Evolutionary conservation across 2,113 vertebrate genomes (phyloP), one percentile per base, ranked within the genome.

Genomic region (Myocastor coypus): DNA sequence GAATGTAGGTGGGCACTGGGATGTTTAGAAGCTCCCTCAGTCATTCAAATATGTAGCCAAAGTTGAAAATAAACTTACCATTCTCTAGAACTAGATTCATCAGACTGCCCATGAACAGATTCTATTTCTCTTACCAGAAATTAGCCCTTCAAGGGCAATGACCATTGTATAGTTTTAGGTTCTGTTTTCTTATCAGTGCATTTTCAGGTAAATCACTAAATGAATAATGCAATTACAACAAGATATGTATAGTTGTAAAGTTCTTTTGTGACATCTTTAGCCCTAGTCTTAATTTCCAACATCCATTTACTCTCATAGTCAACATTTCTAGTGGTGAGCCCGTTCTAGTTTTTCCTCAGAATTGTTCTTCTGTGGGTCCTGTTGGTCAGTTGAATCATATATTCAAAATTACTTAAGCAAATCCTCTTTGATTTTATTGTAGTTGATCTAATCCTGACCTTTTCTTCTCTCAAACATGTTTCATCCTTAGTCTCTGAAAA

Each of bases 111-210:
- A 9, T 20, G 66, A 30, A 34, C 34, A 24, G 52, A 95, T 78
- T 94, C 50, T 28, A 30, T 52, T 91, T 96, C n/a, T 90, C n/a
- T 75, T 89, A 81, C n/a, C 57, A 86, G 46, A 75, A 57, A 19
- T n/a, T 17, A 86, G 59, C 75, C 37, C 24, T 5, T 61, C 28
- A 82, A 89, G 8, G 61, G 30, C 22, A 83, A 71, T 16, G 57
- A 40, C 78, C 24, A 80, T 90, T 94, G 94, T 55, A 82, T 87
- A 57, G 16, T 86, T 83, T 73, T 69, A 66, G 93, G 6, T 57
- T 59, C 30, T 83, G 42, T 4, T 64, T 83, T 89, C 55, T n/a
- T 89, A 34, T 32, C 34, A 92, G 32, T 73, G 61, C 6, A 89
- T 86, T 78, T 24, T 83, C 32, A 71, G 42, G 75, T 66, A 66